Conservation (phyloP, 2,888 invertebrate genomes). For the Oscheius sp. region DNA sequence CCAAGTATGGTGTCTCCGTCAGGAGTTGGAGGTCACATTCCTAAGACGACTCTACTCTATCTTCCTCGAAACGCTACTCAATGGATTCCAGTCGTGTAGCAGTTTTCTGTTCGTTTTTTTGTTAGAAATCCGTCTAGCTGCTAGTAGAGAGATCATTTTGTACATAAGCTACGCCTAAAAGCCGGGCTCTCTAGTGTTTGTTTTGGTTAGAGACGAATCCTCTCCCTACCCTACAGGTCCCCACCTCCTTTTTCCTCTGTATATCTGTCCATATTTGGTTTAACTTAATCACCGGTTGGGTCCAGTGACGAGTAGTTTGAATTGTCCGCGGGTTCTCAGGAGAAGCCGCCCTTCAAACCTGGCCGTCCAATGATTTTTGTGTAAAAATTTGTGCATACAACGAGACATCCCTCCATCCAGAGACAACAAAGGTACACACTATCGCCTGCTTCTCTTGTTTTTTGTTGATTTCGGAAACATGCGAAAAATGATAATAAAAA, state of each 20-base stretch:
- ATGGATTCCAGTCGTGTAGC: conserved; percentile 66
- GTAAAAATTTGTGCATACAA: conserved; percentile 22
- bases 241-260: conserved; percentile 2
- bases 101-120: background rate
- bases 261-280: conserved; percentile 28
- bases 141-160: background rate
- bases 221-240: conserved; percentile 9
- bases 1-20: conserved; percentile 36
- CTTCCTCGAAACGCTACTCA: conserved; percentile 64
- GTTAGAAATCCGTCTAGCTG: background rate
- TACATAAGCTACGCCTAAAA: conserved; percentile 10
- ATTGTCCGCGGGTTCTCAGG: conserved; percentile 24
- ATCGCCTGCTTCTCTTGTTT: conserved; percentile 29
- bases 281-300: conserved; percentile 28
- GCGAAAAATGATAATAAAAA: conserved; percentile 27
- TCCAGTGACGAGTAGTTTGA: conserved; percentile 27
- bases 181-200: background rate
- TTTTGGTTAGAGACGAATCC: conserved; percentile 16
- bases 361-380: conserved; percentile 1
- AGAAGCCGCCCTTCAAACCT: conserved; percentile 9
- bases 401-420: background rate
- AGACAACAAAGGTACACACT: background rate
- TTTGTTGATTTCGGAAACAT: conserved; percentile 21
- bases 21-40: conserved; percentile 37
- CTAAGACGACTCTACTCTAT: conserved; percentile 63